Percentiles rank a stretch among this genome's conserved stretches.
phyloP scores from a whole-genome alignment of 2,113 vertebrate species.

The Pitta sordida region DNA sequence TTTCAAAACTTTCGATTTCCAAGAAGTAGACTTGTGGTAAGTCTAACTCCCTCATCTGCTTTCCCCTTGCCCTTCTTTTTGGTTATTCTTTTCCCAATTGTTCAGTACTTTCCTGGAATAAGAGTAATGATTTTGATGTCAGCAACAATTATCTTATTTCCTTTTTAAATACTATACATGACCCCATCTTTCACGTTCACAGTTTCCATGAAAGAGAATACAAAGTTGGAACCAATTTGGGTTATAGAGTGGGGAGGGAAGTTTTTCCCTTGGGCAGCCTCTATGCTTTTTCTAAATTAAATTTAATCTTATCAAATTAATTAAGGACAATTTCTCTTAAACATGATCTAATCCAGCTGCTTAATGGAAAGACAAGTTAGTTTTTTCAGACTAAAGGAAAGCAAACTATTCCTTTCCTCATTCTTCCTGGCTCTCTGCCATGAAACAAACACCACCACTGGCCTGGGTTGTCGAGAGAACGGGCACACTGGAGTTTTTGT shows the following conservation, averaged over 20 bases:
- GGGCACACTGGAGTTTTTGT: neutral
- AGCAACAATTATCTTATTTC: neutral
- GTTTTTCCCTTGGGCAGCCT: slow-evolving; percentile 36
- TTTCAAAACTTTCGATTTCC: neutral
- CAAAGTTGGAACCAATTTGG: neutral
- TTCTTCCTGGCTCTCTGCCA: neutral
- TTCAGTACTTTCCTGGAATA: neutral
- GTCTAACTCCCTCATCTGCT: neutral
- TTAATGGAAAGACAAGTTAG: neutral
- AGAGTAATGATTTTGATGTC: neutral
- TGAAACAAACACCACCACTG: neutral
- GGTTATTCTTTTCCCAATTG: neutral
- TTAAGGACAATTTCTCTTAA: slow-evolving; percentile 44
- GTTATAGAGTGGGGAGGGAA: neutral
- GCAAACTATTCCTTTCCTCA: neutral
- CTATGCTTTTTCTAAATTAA: slow-evolving; percentile 43
- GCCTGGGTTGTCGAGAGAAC: neutral
- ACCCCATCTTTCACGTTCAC: neutral
- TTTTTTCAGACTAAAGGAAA: neutral
- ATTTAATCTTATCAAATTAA: slow-evolving; percentile 44
- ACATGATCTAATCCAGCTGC: slow-evolving; percentile 39
- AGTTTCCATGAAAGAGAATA: neutral
- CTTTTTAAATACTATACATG: neutral
- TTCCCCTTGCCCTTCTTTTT: neutral
- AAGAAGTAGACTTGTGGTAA: neutral